Base-by-base conservation (phyloP, 2,797 vertebrate species). In the Sebastes matsubarae region DNA sequence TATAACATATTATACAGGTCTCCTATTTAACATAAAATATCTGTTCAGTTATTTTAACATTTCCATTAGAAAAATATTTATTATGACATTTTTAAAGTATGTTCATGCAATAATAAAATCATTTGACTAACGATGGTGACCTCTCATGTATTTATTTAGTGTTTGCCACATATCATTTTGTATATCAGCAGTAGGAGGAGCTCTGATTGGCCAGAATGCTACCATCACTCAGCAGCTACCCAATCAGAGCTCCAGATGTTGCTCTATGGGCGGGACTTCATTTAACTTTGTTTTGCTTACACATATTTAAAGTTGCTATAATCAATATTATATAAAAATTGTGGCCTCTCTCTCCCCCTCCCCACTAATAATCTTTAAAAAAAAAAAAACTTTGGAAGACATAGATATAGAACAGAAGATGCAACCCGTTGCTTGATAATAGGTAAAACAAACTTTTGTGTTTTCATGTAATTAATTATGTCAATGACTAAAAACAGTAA, bases 91-190 rank as follows among this genome's bases (percentile, higher is more conserved):
- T 77, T 59, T 32, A 68, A 50, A 61, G 3, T 29, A 74, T 74
- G 54, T 68, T 79, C 65, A 68, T 70, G 46, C 16, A 63, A 32
- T 63, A 79, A 85, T 83, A 87, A 87, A 82, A 73, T 58, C 0
- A 70, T 71, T 76, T 72, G 8, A 81, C 75, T 54, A 67, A 68
- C 29, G 0, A 58, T 66, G 14, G 6, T 8, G 11, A 36, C n/a
- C 14, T 58, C 3, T 70, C 29, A 54, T 54, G 25, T 1, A 7
- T 60, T 10, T 42, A 3, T 68, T 50, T 52, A 36, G 11, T 66
- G 5, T 58, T 29, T 63, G 14, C 9, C 6, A n/a, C 22, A 4
- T 32, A 18, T 74, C 4, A 1, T n/a, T 36, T 2, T 22, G 18
- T 71, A 8, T 7, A 30, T 2, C 5, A 7, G 18, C 30, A 32